phyloP scores from a whole-genome alignment of 2,888 invertebrate species.

The Leptinotarsa haldemani region DNA sequence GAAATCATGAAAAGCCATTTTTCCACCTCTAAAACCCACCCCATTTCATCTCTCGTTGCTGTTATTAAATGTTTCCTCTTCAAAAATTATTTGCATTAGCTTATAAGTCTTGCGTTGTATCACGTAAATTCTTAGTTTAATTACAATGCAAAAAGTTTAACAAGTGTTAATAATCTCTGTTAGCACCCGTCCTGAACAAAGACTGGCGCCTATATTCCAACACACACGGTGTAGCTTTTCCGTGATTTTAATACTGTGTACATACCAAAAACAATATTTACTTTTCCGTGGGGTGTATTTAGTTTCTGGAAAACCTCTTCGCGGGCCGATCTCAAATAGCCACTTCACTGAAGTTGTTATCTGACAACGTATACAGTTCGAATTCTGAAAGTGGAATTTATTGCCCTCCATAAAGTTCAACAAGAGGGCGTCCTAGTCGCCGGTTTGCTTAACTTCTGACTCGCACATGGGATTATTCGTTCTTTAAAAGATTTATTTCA shows the following conservation, averaged over 20 bases:
- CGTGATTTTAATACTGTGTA: slow-evolving; percentile 8
- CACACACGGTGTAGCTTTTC: background rate
- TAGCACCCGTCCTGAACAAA: background rate
- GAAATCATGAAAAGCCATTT: too few relatives aligned
- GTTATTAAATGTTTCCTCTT: too few relatives aligned
- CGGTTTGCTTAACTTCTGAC: slow-evolving; percentile 19
- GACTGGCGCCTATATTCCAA: background rate
- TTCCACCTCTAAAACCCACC: too few relatives aligned
- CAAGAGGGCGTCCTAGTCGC: slow-evolving; percentile 20
- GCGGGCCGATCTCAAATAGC: slow-evolving; percentile 14
- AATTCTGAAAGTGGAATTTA: slow-evolving; percentile 29
- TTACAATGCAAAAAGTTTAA: background rate
- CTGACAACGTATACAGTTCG: slow-evolving; percentile 30
- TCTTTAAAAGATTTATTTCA: slow-evolving; percentile 24
- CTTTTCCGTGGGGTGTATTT: slow-evolving; percentile 16
- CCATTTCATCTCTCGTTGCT: too few relatives aligned
- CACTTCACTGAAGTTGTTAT: slow-evolving; percentile 28
- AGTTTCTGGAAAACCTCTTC: slow-evolving; percentile 29
- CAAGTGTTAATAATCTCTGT: background rate
- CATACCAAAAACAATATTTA: slow-evolving; percentile 17
- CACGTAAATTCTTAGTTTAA: too few relatives aligned
- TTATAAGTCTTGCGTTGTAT: too few relatives aligned
- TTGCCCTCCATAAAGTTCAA: slow-evolving; percentile 35
- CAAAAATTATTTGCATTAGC: too few relatives aligned
- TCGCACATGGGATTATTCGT: slow-evolving; percentile 12